Conservation (phyloP, 1,140 invertebrate genomes). For the Drosophila burlai region DNA sequence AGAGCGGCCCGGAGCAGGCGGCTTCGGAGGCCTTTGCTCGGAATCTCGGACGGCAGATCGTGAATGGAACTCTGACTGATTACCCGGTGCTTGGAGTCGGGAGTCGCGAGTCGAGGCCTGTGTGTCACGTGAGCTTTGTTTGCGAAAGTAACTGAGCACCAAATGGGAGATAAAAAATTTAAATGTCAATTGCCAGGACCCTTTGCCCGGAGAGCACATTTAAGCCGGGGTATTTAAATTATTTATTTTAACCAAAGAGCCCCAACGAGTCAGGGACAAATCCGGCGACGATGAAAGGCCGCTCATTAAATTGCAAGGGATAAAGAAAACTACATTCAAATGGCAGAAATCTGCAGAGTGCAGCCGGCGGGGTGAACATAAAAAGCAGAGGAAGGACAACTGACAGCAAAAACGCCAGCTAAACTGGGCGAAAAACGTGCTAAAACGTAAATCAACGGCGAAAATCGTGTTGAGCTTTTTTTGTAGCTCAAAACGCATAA, state of each 20-base stretch:
- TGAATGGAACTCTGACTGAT: conserved; percentile 46
- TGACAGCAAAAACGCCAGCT: conserved; percentile 23
- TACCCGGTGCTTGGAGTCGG: conserved; percentile 14
- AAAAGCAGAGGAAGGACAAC: conserved; percentile 25
- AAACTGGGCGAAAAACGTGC: conserved; percentile 77
- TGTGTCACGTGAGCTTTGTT: conserved; percentile 22
- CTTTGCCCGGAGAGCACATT: conserved; percentile 7
- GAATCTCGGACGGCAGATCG: conserved; percentile 31
- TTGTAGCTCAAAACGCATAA: conserved; percentile 55
- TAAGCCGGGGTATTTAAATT: conserved; percentile 34
- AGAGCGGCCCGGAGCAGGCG: conserved; percentile 48
- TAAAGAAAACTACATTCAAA: conserved; percentile 53
- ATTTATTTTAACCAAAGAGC: conserved; percentile 6
- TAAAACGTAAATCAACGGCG: conserved; percentile 83
- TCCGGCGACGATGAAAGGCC: conserved; percentile 51
- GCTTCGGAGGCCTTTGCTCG: conserved; percentile 32
- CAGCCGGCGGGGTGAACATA: conserved; percentile 60
- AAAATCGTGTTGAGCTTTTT: conserved; percentile 82
- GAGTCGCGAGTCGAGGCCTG: neutral
- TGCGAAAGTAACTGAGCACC: conserved; percentile 16
- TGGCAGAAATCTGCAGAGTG: conserved; percentile 57
- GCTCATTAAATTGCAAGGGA: conserved; percentile 74
- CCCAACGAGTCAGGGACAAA: conserved; percentile 48
- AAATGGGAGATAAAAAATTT: conserved; percentile 29
- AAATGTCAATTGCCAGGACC: conserved; percentile 28